A percentile compares a stretch with the other conserved stretches of the same genome.
Evolutionary conservation across 1,140 invertebrate genomes (phyloP).

Genomic region (Apis florea): DNA sequence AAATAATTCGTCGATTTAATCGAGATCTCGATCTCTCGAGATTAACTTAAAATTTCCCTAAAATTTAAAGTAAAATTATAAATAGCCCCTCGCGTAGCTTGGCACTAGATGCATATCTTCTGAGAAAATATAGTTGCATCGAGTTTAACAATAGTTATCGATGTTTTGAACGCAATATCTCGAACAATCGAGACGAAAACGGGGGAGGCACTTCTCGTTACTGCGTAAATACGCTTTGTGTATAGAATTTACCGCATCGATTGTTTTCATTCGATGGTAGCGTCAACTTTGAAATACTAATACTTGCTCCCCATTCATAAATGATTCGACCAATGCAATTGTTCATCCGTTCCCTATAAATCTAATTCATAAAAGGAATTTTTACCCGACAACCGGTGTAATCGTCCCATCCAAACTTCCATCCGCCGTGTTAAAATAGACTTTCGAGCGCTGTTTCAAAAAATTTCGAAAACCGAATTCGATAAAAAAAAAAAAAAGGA

Average conservation of each 20-base stretch:
- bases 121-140: background rate
- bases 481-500: too few species aligned
- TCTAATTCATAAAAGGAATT: background rate
- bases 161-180: constrained; percentile 3
- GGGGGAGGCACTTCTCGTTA: constrained; percentile 39
- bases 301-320: background rate
- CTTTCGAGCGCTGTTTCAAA: too few species aligned
- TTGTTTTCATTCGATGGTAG: background rate
- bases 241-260: constrained; percentile 32
- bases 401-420: too few species aligned
- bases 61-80: too few species aligned
- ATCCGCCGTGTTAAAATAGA: too few species aligned
- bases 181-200: constrained; percentile 33
- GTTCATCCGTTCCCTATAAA: background rate
- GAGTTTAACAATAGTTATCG: constrained; percentile 7
- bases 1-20: too few species aligned
- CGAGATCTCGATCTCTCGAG: too few species aligned
- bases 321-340: background rate
- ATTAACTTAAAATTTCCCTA: too few species aligned
- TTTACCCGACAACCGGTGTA: too few species aligned
- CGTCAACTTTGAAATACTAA: constrained; percentile 34
- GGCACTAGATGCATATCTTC: background rate
- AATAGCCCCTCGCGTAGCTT: background rate
- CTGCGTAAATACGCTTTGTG: constrained; percentile 27
- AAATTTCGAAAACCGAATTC: too few species aligned